A percentile compares a stretch with the other conserved stretches of the same genome.
Evolutionary conservation across 2,113 vertebrate species (phyloP).

Genomic region (Seriola dumerili): DNA sequence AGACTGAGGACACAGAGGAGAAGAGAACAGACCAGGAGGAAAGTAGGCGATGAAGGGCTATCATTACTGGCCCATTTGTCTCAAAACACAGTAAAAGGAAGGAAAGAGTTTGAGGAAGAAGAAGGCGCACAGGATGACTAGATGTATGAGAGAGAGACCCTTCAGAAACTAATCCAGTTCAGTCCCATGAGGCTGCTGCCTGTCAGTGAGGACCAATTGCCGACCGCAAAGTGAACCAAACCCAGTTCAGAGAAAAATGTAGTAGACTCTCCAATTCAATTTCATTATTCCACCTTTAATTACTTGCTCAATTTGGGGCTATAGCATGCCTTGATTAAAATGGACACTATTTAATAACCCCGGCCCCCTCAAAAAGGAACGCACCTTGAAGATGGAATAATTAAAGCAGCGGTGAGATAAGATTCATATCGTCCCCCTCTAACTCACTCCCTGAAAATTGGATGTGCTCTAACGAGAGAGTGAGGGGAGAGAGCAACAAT

Average conservation of each 20-base stretch:
- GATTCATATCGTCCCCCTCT: conserved; percentile 80
- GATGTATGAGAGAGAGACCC: conserved; percentile 31
- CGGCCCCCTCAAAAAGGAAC: conserved; percentile 61
- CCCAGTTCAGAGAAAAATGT: conserved; percentile 45
- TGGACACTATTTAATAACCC: conserved; percentile 83
- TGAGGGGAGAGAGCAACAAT: conserved; percentile 6
- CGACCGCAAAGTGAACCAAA: conserved; percentile 46
- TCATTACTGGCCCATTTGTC: conserved; percentile 56
- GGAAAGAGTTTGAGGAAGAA: conserved; percentile 30
- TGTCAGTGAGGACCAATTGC: conserved; percentile 45
- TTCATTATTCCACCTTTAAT: conserved; percentile 82
- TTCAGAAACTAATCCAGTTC: conserved; percentile 51
- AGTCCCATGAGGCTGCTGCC: conserved; percentile 15
- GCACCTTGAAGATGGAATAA: conserved; percentile 84
- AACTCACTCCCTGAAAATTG: conserved; percentile 68
- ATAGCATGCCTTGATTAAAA: conserved; percentile 82
- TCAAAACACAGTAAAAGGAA: conserved; percentile 35
- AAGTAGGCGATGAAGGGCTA: conserved; percentile 46
- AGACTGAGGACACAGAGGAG: conserved; percentile 38
- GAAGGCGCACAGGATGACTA: conserved; percentile 30
- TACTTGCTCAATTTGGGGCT: conserved; percentile 79
- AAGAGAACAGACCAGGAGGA: conserved; percentile 36
- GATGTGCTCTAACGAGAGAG: conserved; percentile 63
- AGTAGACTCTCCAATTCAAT: conserved; percentile 72
- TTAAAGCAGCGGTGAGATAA: conserved; percentile 82